These are phyloP conservation scores for Catotricha subobsoleta DNA, from an alignment of 2,888 invertebrate species.

Conservation along the genomic window DNA sequence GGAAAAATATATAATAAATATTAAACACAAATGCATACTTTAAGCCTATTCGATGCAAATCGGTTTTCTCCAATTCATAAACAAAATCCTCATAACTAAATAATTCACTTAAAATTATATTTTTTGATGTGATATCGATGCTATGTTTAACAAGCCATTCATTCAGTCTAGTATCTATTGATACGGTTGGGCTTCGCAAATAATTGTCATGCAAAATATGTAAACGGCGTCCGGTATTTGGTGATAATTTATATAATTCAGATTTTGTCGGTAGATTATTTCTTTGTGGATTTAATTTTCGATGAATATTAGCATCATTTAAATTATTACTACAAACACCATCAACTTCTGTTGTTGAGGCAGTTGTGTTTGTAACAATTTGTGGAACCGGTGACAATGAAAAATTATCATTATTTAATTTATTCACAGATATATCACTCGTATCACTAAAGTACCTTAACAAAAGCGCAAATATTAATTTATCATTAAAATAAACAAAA, in stretches of 20 bases:
- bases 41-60: conserved; percentile 58
- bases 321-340: conserved; percentile 1
- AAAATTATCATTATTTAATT: conserved; percentile 8
- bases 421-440: conserved; percentile 9
- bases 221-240: conserved; percentile 11
- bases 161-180: conserved; percentile 38
- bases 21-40: conserved; percentile 35
- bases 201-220: not conserved
- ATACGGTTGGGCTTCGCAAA: not conserved
- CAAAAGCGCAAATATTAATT: no score
- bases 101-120: conserved; percentile 51
- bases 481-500: no score
- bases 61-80: conserved; percentile 60
- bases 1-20: conserved; percentile 1
- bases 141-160: conserved; percentile 55
- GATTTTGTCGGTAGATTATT: conserved; percentile 5
- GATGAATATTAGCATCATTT: no score
- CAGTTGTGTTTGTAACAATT: no score
- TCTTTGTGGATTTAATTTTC: conserved; percentile 21
- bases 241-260: not conserved
- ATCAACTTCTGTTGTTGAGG: conserved; percentile 9
- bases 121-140: conserved; percentile 47
- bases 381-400: conserved; percentile 8
- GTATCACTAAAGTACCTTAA: conserved; percentile 14
- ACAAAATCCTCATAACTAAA: conserved; percentile 66